Evolutionary conservation across 53 echinoderm and acorn worm species (phyloP).

Genomic region (Antedon mediterranea): DNA sequence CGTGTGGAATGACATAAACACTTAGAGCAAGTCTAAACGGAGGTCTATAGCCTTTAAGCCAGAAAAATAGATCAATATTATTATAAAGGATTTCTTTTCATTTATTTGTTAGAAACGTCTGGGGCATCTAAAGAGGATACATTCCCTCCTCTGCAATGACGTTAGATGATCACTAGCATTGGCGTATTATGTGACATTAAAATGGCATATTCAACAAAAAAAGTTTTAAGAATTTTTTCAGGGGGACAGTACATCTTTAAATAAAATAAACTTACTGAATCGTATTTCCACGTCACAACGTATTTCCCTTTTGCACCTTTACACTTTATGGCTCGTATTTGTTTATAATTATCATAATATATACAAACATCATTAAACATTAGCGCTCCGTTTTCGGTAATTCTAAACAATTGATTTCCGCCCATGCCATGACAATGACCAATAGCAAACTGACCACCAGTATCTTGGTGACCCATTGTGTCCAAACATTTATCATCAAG

Average conservation of each 20-base stretch:
- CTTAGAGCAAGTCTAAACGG: too few relatives aligned
- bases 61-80: too few relatives aligned
- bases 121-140: too few relatives aligned
- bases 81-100: too few relatives aligned
- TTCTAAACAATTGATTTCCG: constrained; percentile 73
- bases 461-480: constrained; percentile 40
- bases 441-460: constrained; percentile 36
- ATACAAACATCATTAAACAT: constrained; percentile 41
- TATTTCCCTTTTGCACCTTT: background rate
- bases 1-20: too few relatives aligned
- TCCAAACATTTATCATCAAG: constrained; percentile 64
- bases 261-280: constrained; percentile 27
- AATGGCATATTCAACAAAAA: background rate
- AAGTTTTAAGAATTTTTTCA: too few relatives aligned
- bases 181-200: too few relatives aligned
- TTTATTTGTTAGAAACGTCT: too few relatives aligned
- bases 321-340: constrained; percentile 29
- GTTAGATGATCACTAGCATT: too few relatives aligned
- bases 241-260: too few relatives aligned
- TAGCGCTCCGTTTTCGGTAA: constrained; percentile 49
- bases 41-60: too few relatives aligned
- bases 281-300: constrained; percentile 24
- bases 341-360: constrained; percentile 9
- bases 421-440: constrained; percentile 82
- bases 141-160: too few relatives aligned